These are phyloP conservation scores for Physocephala rufipes DNA, from an alignment of 2,888 invertebrate genomes.

Conservation along the genomic window DNA sequence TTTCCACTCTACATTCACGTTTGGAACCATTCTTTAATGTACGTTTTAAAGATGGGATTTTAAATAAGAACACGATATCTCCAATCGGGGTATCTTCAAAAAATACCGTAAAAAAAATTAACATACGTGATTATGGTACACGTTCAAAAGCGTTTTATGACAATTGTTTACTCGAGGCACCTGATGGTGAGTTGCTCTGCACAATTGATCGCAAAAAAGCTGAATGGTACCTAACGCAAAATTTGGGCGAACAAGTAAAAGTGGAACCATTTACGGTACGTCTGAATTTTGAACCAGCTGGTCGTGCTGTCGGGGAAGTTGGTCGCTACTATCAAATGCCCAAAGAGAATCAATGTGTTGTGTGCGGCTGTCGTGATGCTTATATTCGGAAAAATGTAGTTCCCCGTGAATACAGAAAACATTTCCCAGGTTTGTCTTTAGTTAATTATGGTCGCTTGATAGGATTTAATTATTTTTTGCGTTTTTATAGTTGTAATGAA, in stretches of 20 bases:
- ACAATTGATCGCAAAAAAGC: conserved; percentile 81
- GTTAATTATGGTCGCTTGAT: conserved; percentile 3
- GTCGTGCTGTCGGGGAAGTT: conserved; percentile 74
- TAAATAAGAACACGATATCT: conserved; percentile 4
- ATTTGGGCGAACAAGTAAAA: conserved; percentile 65
- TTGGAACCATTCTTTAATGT: conserved; percentile 58
- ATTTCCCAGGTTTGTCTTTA: conserved; percentile 71
- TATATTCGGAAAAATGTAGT: conserved; percentile 83
- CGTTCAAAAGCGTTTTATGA: conserved; percentile 75
- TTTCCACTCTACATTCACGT: conserved; percentile 45
- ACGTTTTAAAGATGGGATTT: conserved; percentile 53
- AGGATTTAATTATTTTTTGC: not conserved
- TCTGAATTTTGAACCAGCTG: conserved; percentile 81
- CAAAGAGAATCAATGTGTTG: conserved; percentile 81
- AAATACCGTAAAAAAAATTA: conserved; percentile 40
- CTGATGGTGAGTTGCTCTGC: conserved; percentile 79
- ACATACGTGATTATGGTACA: conserved; percentile 51
- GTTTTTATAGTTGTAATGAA: conserved; percentile 75
- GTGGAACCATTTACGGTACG: conserved; percentile 72
- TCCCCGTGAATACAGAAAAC: conserved; percentile 82
- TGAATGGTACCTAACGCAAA: conserved; percentile 70
- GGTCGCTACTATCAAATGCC: conserved; percentile 77
- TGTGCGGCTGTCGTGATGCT: conserved; percentile 75
- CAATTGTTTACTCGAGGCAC: conserved; percentile 80
- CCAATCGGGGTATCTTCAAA: conserved; percentile 14